Base-by-base conservation (phyloP, 2,888 invertebrate species). In the Drosophila hamatofila region DNA sequence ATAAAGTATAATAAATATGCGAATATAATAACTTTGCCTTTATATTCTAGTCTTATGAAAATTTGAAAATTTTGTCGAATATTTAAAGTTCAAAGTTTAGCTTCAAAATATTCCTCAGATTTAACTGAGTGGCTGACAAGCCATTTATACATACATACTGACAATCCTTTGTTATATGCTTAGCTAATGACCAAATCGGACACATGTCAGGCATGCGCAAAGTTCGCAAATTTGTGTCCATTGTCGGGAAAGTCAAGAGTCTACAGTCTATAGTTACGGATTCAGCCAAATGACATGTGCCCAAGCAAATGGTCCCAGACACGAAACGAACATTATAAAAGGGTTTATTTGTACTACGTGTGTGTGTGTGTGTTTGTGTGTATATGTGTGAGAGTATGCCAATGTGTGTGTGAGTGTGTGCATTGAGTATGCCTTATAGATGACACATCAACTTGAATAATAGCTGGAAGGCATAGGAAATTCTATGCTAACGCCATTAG, bases 161-260 rank as follows among this genome's bases (percentile, higher is more conserved):
- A 23, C 41, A 41, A 49, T 75, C 54, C 69, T 68, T 63, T 74
- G 48, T 59, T 68, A 37, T 68, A 41, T 68, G 74, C 63, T 48
- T n/a, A 54, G 59, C 69, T 74, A 70, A 70, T 70, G 70, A 51
- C 75, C 51, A 55, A 56, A 71, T 61, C 49, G 64, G 66, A 82
- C 80, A 71, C 64, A 74, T 80, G 68, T 77, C 83, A 81, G 62
- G 63, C 49, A 5, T 59, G 42, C 48, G 59, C 49, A 59, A 70
- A 75, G 30, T 55, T 63, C 54, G 65, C 60, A 68, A 80, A 77
- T 77, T 82, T 77, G 70, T 62, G 52, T 37, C 71, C 72, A 81
- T 78, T 75, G 74, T 68, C 52, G 63, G 60, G 4, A 30, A 51
- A 68, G 49, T 57, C 51, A 44, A 61, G 60, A 55, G 51, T 46